These are phyloP conservation scores for Manacus vitellinus DNA, from an alignment of 2,113 vertebrate species.

Conservation along the genomic window DNA sequence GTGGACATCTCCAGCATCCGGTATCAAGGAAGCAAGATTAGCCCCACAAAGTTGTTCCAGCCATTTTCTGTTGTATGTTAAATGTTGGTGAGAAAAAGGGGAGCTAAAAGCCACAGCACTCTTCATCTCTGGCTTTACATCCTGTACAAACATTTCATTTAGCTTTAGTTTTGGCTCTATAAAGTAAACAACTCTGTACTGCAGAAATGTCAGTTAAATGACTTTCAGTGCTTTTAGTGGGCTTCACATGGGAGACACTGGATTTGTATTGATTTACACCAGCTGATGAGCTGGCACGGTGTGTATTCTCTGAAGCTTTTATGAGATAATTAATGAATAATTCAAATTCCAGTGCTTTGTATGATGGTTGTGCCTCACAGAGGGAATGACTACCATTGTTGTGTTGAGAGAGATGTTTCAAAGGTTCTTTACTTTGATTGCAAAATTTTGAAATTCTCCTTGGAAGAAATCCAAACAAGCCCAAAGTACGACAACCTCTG, in stretches of 20 bases:
- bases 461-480: slow-evolving; percentile 32
- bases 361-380: background rate
- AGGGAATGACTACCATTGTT: background rate
- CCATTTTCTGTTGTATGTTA: background rate
- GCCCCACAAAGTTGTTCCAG: background rate
- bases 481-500: background rate
- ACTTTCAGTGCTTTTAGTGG: background rate
- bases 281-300: slow-evolving; percentile 36
- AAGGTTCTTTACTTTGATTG: background rate
- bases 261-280: slow-evolving; percentile 26
- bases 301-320: slow-evolving; percentile 6
- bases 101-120: background rate
- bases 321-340: slow-evolving; percentile 4
- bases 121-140: background rate
- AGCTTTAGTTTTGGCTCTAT: background rate
- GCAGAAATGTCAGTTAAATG: background rate
- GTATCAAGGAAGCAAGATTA: background rate
- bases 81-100: background rate
- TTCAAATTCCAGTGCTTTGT: background rate
- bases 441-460: slow-evolving; percentile 12
- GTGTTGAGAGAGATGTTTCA: background rate
- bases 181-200: slow-evolving; percentile 23
- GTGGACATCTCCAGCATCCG: background rate
- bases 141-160: slow-evolving; percentile 1
- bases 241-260: background rate